Evolutionary conservation across 37 sponge, comb jelly and placozoan species (phyloP).

Genomic region (Theonella swinhoei): DNA sequence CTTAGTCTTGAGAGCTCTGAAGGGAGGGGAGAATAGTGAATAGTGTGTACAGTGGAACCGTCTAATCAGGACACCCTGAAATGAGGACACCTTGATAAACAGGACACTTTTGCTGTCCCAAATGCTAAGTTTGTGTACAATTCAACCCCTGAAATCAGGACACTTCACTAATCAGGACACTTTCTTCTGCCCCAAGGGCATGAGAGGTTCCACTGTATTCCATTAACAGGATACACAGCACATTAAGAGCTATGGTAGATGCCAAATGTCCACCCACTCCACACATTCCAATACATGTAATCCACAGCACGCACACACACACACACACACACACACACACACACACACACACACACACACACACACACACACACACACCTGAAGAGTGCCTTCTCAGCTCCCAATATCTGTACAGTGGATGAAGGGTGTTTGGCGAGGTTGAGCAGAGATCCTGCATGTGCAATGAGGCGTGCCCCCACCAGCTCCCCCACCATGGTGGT

Average conservation of each 20-base stretch:
- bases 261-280: not conserved
- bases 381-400: slow-evolving; percentile 98
- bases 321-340: slow-evolving; percentile 8
- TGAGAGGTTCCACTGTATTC: not conserved
- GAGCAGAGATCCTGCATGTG: slow-evolving; percentile 94
- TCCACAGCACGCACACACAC: not conserved
- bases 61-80: too few species aligned
- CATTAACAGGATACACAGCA: not conserved
- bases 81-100: too few species aligned
- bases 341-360: not conserved
- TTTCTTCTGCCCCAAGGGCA: too few species aligned
- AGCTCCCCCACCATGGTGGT: slow-evolving; percentile 97
- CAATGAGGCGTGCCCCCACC: slow-evolving; percentile 95
- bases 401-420: slow-evolving; percentile 97
- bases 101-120: too few species aligned
- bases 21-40: not conserved
- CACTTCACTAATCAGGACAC: too few species aligned
- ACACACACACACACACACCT: slow-evolving; percentile 59
- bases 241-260: not conserved
- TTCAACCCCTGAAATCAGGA: too few species aligned
- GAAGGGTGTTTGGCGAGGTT: slow-evolving; percentile 98
- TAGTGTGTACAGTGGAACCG: too few species aligned
- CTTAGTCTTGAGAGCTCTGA: slow-evolving; percentile 94
- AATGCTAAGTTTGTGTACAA: too few species aligned
- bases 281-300: slow-evolving; percentile 9